These are phyloP conservation scores for Rhopalosiphum nymphaeae DNA, from an alignment of 2,888 invertebrate species.

Conservation along the genomic window DNA sequence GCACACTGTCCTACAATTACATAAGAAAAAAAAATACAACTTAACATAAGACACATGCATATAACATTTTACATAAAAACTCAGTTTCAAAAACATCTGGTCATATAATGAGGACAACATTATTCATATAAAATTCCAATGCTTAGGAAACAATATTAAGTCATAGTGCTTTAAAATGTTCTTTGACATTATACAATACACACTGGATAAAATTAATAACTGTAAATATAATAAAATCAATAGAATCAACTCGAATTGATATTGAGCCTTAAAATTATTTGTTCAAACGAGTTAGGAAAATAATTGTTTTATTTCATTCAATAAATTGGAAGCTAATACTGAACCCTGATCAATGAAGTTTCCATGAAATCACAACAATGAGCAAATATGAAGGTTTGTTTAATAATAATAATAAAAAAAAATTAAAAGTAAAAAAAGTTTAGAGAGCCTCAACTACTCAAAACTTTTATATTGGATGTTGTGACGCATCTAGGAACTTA, in stretches of 20 bases:
- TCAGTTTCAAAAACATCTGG: slow-evolving; percentile 35
- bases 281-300: slow-evolving; percentile 63
- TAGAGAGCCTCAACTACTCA: slow-evolving; percentile 58
- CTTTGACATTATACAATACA: slow-evolving; percentile 30
- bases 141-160: slow-evolving; percentile 58
- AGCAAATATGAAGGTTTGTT: slow-evolving; percentile 63
- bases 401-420: slow-evolving; percentile 46
- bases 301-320: slow-evolving; percentile 55
- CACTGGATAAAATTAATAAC: slow-evolving; percentile 41
- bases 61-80: slow-evolving; percentile 50
- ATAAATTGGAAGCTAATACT: slow-evolving; percentile 61
- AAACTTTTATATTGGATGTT: slow-evolving; percentile 59
- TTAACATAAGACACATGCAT: slow-evolving; percentile 54
- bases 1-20: slow-evolving; percentile 64
- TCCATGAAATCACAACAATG: slow-evolving; percentile 65
- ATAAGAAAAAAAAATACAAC: slow-evolving; percentile 53
- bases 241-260: slow-evolving; percentile 45
- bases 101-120: slow-evolving; percentile 47
- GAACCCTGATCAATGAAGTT: slow-evolving; percentile 64
- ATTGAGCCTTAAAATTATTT: slow-evolving; percentile 63
- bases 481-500: slow-evolving; percentile 64
- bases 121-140: slow-evolving; percentile 52
- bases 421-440: slow-evolving; percentile 56
- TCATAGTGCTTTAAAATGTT: slow-evolving; percentile 17
- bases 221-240: slow-evolving; percentile 28